Conservation (phyloP, 2,797 vertebrate species). For the Xenentodon cancila region DNA sequence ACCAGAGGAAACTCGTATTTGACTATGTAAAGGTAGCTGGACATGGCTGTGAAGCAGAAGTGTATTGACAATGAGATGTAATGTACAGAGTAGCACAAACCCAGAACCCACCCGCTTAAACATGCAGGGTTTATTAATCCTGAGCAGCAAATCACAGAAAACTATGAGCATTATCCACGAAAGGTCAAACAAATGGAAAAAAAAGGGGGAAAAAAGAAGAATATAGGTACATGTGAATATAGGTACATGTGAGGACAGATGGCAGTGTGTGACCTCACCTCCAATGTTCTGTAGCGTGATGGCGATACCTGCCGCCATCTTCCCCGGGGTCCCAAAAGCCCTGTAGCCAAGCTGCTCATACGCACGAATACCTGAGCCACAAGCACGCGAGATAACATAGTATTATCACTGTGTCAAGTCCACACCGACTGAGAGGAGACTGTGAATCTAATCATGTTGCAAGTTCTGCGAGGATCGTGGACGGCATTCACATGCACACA, state of each 20-base stretch:
- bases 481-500: not conserved
- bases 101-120: not conserved
- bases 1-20: slow-evolving; percentile 98
- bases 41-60: slow-evolving; percentile 87
- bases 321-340: slow-evolving; percentile 95
- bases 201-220: not conserved
- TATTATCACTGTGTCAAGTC: not conserved
- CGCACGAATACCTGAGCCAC: slow-evolving; percentile 90
- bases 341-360: slow-evolving; percentile 95
- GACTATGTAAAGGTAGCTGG: slow-evolving; percentile 98
- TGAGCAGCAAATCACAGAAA: not conserved
- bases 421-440: not conserved
- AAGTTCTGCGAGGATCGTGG: not conserved
- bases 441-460: not conserved
- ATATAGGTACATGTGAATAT: not conserved
- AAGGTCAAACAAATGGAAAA: slow-evolving; percentile 22
- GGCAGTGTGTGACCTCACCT: slow-evolving; percentile 78
- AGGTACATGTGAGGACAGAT: slow-evolving; percentile 21
- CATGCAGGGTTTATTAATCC: slow-evolving; percentile 3
- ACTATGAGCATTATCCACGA: slow-evolving; percentile 34
- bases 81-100: not conserved
- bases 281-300: slow-evolving; percentile 97
- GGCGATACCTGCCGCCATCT: slow-evolving; percentile 92
- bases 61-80: slow-evolving; percentile 1
- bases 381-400: slow-evolving; percentile 8